Evolutionary conservation across 2,888 invertebrate species (phyloP).

Genomic region (Polydrusus pterygomalis): DNA sequence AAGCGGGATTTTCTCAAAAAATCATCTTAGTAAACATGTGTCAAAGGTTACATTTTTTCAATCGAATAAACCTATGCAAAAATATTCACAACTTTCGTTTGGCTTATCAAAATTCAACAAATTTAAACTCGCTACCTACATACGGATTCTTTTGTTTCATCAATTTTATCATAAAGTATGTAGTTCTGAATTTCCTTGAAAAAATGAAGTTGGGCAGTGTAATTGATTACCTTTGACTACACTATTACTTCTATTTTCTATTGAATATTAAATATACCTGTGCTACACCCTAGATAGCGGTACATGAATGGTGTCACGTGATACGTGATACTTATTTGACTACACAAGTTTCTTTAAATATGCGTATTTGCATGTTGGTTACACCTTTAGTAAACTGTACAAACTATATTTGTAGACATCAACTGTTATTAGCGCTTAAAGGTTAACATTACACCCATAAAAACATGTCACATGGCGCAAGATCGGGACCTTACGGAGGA

Average conservation of each 20-base stretch:
- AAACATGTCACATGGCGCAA: no score
- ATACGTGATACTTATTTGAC: not conserved
- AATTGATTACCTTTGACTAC: not conserved
- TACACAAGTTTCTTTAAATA: slow-evolving; percentile 10
- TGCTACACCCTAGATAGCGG: slow-evolving; percentile 19
- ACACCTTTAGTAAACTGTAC: slow-evolving; percentile 10
- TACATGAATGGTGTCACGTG: slow-evolving; percentile 11
- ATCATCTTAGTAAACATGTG: no score
- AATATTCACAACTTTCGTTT: no score
- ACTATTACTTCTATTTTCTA: slow-evolving; percentile 13
- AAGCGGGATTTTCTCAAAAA: no score
- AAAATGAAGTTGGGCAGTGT: not conserved
- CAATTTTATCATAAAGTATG: no score
- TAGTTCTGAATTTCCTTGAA: no score
- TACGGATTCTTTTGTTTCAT: no score
- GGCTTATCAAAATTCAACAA: no score
- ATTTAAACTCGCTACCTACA: no score
- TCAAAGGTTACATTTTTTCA: no score
- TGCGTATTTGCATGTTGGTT: slow-evolving; percentile 1
- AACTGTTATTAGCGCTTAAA: not conserved
- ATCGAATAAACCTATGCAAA: no score
- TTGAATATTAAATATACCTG: slow-evolving; percentile 10
- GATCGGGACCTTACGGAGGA: no score
- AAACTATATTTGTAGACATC: not conserved
- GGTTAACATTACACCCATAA: not conserved